Base-by-base conservation (phyloP, 2,888 invertebrate species). In the Acanthosepion esculentum region DNA sequence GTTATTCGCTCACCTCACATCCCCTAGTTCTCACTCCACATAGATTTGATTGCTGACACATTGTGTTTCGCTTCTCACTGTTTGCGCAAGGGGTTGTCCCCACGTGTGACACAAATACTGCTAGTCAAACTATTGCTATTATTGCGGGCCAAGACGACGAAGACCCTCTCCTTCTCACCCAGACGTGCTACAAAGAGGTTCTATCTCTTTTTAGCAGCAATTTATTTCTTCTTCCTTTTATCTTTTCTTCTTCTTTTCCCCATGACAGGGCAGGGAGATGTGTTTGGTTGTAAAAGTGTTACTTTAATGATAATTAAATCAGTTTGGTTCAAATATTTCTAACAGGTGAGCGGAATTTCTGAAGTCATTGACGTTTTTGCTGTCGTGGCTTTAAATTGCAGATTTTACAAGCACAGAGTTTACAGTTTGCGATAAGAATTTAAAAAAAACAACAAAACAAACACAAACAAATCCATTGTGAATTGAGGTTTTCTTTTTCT, bases 61-160 rank as follows among this genome's bases (percentile, higher is more conserved):
- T 78, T 78, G 78, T 78, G 78, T 78, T 78, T 78, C n/a, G n/a
- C 33, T n/a, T 78, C 78, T 78, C 78, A 78, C 78, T 78, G 78
- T 78, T 78, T 78, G 78, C n/a, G 33, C n/a, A 78, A 78, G 78
- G 78, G 78, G 78, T 78, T 78, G 78, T 78, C 78, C 78, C 78
- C 78, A 78, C 78, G 78, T 78, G 78, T 78, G 78, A 78, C 78
- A 78, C 78, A 78, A 78, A 78, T 78, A 78, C 78, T 78, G 78
- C 78, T 78, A 78, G 78, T 78, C 78, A 78, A 78, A 78, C 78
- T 78, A 78, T 78, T 78, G 78, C 78, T 23, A 78, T 78, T 78
- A 78, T 78, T 78, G 78, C 33, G n/a, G n/a, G n/a, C n/a, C 15
- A n/a, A 78, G 7, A 6, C 1, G 10, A 78, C n/a, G 78, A n/a